Conservation (phyloP, 1,140 invertebrate species). For the Drosophila sp. region DNA sequence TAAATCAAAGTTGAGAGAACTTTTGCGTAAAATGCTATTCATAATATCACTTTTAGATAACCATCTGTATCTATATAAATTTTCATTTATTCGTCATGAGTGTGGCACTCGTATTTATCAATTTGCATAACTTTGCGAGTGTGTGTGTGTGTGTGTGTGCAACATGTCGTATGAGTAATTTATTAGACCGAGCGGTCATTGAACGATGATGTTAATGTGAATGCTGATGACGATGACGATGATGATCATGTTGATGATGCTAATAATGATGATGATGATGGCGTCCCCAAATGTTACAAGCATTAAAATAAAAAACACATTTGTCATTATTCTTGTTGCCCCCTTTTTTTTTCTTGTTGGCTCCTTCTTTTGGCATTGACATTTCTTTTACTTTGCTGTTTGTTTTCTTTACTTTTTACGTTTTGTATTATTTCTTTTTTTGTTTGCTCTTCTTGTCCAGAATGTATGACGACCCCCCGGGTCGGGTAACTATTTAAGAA, state of each 20-base stretch:
- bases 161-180: slow-evolving; percentile 63
- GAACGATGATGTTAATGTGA: slow-evolving; percentile 14
- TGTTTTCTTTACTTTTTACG: slow-evolving; percentile 6
- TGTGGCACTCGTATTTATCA: slow-evolving; percentile 45
- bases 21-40: neutral
- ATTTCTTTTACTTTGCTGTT: slow-evolving; percentile 22
- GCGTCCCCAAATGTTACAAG: slow-evolving; percentile 62
- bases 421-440: neutral
- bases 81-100: slow-evolving; percentile 37
- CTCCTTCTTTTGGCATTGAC: slow-evolving; percentile 38
- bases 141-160: slow-evolving; percentile 37
- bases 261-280: slow-evolving; percentile 38
- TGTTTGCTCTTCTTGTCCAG: neutral
- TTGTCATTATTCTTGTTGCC: slow-evolving; percentile 55
- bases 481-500: slow-evolving; percentile 30
- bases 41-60: slow-evolving; percentile 14
- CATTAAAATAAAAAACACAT: slow-evolving; percentile 77
- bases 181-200: slow-evolving; percentile 39
- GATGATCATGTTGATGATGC: slow-evolving; percentile 20
- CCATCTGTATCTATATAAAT: slow-evolving; percentile 38
- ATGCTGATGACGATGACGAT: neutral
- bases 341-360: neutral
- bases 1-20: slow-evolving; percentile 37
- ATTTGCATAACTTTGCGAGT: slow-evolving; percentile 53
- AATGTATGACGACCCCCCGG: neutral